A percentile compares a stretch with the other conserved stretches of the same genome.
Evolutionary conservation across 2,797 vertebrate genomes (phyloP).

Genomic region (Neopelma chrysocephalum): DNA sequence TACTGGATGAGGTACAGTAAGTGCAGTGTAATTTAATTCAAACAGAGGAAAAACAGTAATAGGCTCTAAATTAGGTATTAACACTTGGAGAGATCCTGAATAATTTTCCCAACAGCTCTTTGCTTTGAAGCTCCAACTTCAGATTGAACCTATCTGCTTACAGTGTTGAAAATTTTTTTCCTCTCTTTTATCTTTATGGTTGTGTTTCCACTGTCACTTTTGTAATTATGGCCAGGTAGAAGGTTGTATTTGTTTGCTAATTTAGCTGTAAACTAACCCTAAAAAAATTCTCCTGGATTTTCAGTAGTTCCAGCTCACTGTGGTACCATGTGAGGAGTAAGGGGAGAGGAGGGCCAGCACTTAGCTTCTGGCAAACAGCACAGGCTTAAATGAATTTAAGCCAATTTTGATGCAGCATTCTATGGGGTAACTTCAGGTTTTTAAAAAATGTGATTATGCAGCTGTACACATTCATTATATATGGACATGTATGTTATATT

Average conservation of each 20-base stretch:
- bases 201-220: background rate
- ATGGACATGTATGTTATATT: background rate
- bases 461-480: background rate
- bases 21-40: slow-evolving; percentile 29
- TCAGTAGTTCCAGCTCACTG: background rate
- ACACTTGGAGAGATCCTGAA: background rate
- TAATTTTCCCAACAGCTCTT: background rate
- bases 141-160: background rate
- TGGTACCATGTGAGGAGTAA: background rate
- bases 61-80: background rate
- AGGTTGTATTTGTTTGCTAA: background rate
- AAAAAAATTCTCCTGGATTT: background rate
- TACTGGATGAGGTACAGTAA: background rate
- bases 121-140: background rate
- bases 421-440: background rate
- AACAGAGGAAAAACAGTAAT: background rate
- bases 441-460: background rate
- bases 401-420: background rate
- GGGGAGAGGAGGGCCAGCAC: background rate
- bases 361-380: background rate
- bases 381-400: background rate
- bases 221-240: background rate
- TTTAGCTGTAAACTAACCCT: background rate
- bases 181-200: background rate
- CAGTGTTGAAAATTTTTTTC: background rate